These are phyloP conservation scores for Pipistrellus pipistrellus DNA, from an alignment of 2,797 vertebrate species.

Conservation along the genomic window DNA sequence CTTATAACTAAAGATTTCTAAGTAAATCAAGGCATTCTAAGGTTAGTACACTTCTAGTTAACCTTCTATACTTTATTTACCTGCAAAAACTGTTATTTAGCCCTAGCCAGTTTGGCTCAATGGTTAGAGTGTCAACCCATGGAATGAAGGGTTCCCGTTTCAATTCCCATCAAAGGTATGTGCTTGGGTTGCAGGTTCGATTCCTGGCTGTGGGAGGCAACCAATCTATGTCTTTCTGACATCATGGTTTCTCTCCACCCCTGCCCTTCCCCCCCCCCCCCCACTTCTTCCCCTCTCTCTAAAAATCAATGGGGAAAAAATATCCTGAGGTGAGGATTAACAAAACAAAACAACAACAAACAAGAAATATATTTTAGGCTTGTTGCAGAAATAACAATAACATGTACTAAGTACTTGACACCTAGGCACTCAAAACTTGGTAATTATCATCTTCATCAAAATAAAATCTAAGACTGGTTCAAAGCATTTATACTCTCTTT, in stretches of 20 bases:
- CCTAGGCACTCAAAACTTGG: neutral
- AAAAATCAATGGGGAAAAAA: neutral
- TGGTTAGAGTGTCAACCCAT: too few relatives aligned
- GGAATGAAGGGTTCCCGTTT: too few relatives aligned
- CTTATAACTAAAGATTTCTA: neutral
- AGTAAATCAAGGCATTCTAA: neutral
- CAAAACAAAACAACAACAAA: neutral
- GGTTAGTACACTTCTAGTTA: neutral
- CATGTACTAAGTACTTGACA: neutral
- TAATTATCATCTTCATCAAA: neutral
- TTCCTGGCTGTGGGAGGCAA: neutral
- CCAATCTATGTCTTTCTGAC: neutral
- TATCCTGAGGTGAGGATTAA: neutral
- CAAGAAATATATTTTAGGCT: neutral
- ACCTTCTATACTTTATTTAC: neutral
- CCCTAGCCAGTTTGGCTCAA: too few relatives aligned
- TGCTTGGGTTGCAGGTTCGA: too few relatives aligned
- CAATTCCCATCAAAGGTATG: too few relatives aligned
- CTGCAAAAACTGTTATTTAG: neutral
- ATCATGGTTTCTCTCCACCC: neutral
- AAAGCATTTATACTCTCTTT: neutral
- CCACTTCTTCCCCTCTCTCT: neutral
- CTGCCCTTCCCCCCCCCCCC: too few relatives aligned
- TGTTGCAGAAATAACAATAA: conserved; percentile 14
- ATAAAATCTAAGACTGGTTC: conserved; percentile 25